Evolutionary conservation across 30 jellyfish, hydroid and myxozoan genomes (phyloP).

Genomic region (Cassiopea xamachana): DNA sequence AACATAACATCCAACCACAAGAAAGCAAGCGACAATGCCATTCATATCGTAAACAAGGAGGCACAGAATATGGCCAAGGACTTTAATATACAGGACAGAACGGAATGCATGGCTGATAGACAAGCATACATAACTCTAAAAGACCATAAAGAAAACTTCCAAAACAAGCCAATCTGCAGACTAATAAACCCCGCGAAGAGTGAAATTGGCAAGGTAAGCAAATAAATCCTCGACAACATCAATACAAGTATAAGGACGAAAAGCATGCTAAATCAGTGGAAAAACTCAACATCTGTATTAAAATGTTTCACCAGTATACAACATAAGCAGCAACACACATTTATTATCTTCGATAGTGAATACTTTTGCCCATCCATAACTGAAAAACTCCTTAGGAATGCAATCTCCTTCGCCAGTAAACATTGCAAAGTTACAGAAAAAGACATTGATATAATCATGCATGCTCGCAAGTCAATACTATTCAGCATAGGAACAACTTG

Average conservation of each 20-base stretch:
- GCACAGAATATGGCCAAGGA: constrained; percentile 24
- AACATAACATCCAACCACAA: constrained; percentile 50
- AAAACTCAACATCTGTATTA: constrained; percentile 38
- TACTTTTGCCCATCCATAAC: constrained; percentile 70
- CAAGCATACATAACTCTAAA: constrained; percentile 61
- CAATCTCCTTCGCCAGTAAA: constrained; percentile 38
- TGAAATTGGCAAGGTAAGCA: constrained; percentile 76
- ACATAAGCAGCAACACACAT: constrained; percentile 38
- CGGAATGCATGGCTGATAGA: constrained; percentile 32
- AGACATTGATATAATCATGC: constrained; percentile 48
- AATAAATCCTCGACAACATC: constrained; percentile 55
- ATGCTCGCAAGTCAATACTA: constrained; percentile 69
- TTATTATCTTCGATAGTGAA: constrained; percentile 67
- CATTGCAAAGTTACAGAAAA: constrained; percentile 15
- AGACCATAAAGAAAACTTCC: constrained; percentile 79
- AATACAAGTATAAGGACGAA: constrained; percentile 43
- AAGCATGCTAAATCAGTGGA: constrained; percentile 63
- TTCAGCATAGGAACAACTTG: constrained; percentile 55
- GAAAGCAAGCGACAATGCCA: constrained; percentile 7
- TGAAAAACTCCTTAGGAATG: constrained; percentile 29
- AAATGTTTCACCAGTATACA: constrained; percentile 55
- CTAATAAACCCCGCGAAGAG: constrained; percentile 66
- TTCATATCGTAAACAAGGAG: constrained; percentile 7
- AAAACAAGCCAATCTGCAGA: constrained; percentile 32
- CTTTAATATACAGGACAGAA: constrained; percentile 34